Base-by-base conservation (phyloP, 2,888 invertebrate genomes). In the Himalopsyche anomala region DNA sequence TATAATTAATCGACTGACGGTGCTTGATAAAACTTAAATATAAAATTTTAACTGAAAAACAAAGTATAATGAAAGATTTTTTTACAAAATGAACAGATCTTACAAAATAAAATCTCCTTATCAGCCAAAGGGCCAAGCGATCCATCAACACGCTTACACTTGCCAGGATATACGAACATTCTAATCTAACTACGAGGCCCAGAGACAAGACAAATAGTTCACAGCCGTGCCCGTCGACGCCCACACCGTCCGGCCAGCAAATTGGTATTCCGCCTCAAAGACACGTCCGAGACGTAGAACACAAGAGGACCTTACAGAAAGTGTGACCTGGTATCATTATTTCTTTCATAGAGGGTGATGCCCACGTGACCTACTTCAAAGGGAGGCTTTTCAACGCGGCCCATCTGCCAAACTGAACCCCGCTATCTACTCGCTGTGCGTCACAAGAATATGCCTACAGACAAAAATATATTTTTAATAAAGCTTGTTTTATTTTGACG, bases 351-450 rank as follows among this genome's bases (percentile, higher is more conserved):
- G 51, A 51, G 51, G 51, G 51, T 51, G 51, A 51, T 51, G 15
- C 74, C 74, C 74, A 36, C 74, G 74, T 74, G 74, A 74, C 74
- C 74, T 74, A 74, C 74, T 74, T 74, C 36, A 74, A 36, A 74
- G 74, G 74, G 74, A 74, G 74, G 74, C 19, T 12, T 74, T 74
- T 74, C 36, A 62, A 62, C 62, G 62, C 19, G 74, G 74, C 36
- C 2, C 38, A 74, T 36, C 51, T 51, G 12, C 15, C 51, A 15
- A 51, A 51, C 12, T 4, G 51, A 51, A 15, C 51, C 15, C 51
- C 15, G 15, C 51, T 51, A 51, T 51, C 15, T 51, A 51, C 51
- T 51, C 51, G 15, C 51, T 15, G 51, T 51, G 51, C 51, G 51
- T 51, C 51, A 51, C 51, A 51, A 51, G 51, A 51, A 51, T 15